Evolutionary conservation across 2,888 invertebrate species (phyloP).

Genomic region (Philereme vetulata): DNA sequence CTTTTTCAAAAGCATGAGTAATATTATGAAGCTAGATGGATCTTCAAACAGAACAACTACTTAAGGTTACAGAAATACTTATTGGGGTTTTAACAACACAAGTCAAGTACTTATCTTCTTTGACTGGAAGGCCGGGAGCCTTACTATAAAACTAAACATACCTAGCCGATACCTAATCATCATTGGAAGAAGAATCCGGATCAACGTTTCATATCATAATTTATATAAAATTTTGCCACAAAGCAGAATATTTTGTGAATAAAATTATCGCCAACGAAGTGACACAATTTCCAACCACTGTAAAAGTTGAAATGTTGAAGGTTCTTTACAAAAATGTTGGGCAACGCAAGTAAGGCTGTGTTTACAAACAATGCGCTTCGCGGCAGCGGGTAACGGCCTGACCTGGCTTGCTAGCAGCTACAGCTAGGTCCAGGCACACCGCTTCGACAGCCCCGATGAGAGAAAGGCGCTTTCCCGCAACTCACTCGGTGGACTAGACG

Average conservation of each 20-base stretch:
- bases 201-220: not conserved
- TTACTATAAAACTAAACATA: too few relatives aligned
- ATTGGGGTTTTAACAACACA: too few relatives aligned
- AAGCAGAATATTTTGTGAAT: not conserved
- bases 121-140: too few relatives aligned
- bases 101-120: too few relatives aligned
- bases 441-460: constrained; percentile 44
- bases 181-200: not conserved
- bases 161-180: too few relatives aligned
- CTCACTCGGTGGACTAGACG: constrained; percentile 49
- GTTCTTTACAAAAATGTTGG: constrained; percentile 18
- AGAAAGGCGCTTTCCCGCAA: constrained; percentile 81
- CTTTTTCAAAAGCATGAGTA: too few relatives aligned
- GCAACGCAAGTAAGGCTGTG: constrained; percentile 41
- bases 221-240: not conserved
- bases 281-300: constrained; percentile 1
- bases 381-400: constrained; percentile 48
- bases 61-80: too few relatives aligned
- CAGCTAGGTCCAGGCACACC: constrained; percentile 3
- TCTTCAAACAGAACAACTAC: too few relatives aligned
- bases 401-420: constrained; percentile 10
- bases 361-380: constrained; percentile 69
- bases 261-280: not conserved
- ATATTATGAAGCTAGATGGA: too few relatives aligned
- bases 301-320: constrained; percentile 16